Evolutionary conservation across 1,140 invertebrate species (phyloP).

Genomic region (Nylanderia fulva): DNA sequence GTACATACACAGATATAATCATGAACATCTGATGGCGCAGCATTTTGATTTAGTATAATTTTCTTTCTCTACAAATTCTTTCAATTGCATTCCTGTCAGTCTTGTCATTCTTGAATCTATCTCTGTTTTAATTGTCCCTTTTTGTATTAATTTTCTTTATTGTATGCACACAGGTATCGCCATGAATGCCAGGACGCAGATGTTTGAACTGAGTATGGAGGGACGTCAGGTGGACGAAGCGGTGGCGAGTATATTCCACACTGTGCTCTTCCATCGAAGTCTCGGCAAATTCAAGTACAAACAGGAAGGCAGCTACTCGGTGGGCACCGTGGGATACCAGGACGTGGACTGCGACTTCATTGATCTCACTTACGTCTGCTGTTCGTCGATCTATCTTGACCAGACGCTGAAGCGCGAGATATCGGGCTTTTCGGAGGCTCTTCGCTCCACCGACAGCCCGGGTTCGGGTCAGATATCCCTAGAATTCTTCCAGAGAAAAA

Average conservation of each 20-base stretch:
- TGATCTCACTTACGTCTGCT: constrained; percentile 98
- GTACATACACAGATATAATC: too few relatives aligned
- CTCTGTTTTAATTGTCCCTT: neutral
- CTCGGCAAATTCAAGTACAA: constrained; percentile 98
- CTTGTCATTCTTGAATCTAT: too few relatives aligned
- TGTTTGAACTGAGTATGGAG: constrained; percentile 96
- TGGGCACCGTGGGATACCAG: constrained; percentile 97
- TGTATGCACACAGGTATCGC: constrained; percentile 42
- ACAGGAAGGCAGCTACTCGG: constrained; percentile 96
- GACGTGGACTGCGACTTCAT: constrained; percentile 99
- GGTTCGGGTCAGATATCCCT: constrained; percentile 95
- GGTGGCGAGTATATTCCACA: constrained; percentile 97
- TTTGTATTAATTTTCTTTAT: neutral
- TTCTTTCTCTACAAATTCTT: neutral
- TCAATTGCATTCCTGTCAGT: neutral
- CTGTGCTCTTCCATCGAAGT: constrained; percentile 96
- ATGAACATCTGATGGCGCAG: neutral
- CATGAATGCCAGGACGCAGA: constrained; percentile 96
- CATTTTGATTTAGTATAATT: neutral
- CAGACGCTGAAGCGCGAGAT: constrained; percentile 93
- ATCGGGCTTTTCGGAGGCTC: constrained; percentile 93
- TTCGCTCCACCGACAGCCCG: constrained; percentile 91
- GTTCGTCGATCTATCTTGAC: constrained; percentile 93
- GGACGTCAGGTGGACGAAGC: constrained; percentile 98
- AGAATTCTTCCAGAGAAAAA: constrained; percentile 98